Evolutionary conservation across 2,888 invertebrate genomes (phyloP), one percentile per base, ranked within the genome.

Genomic region (Apamea epomidion): DNA sequence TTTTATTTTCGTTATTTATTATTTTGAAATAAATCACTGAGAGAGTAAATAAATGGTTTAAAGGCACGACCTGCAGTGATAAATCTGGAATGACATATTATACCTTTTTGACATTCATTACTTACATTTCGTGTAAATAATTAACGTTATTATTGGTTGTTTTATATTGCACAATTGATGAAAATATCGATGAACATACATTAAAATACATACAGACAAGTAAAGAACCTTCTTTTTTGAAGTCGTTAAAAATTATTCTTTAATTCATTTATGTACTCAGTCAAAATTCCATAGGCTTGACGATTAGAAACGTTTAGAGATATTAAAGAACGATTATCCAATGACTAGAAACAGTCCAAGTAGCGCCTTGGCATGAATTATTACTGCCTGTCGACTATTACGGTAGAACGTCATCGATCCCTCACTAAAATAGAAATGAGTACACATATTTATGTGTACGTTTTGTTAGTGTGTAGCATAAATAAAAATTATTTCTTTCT

Each of bases 1-100:
- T 48, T 70, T 64, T 72, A 72, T 48, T 64, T 84, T 80, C 29
- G 48, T 78, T 62, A 80, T 81, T 81, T 78, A 76, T 74, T 76
- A 65, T 54, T 75, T 71, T 16, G 51, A 68, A 80, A 83, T 80
- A 76, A 79, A 88, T 88, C 70, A 74, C 54, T n/a, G 37, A 32
- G 18, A 16, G 58, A 71, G 51, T 80, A n/a, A 85, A 85, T 76
- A 69, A 84, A 37, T 83, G 45, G 42, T 29, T 76, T 21, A 37
- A 70, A 51, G 16, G n/a, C 82, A 12, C 21, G 64, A 45, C 64
- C 54, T 58, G 51, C 42, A 67, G 51, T 68, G n/a, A 74, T 80
- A 60, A 70, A 77, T 81, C 51, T 67, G 21, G 10, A 67, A 74
- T 42, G 82, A 74, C 16, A 67, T 67, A 67, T 72, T 81, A 58